These are phyloP conservation scores for Priocnemis perturbator DNA, from an alignment of 2,888 invertebrate species.

Conservation along the genomic window DNA sequence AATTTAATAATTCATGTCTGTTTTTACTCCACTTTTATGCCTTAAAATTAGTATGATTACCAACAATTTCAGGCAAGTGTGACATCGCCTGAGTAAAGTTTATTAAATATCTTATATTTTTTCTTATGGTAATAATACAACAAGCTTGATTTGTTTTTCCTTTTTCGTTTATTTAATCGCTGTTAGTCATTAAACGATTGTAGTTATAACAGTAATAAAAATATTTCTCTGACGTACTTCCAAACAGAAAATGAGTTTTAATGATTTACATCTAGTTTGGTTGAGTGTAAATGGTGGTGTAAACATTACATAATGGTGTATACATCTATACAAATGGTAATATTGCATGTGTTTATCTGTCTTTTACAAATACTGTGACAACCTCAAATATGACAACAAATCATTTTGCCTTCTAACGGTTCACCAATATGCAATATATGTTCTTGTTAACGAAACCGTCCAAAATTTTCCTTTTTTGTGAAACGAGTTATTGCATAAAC, in stretches of 20 bases:
- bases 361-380: too few relatives aligned
- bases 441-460: too few relatives aligned
- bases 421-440: too few relatives aligned
- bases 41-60: too few relatives aligned
- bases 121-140: neutral
- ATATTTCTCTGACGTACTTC: slow-evolving; percentile 50
- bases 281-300: slow-evolving; percentile 13
- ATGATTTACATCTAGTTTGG: slow-evolving; percentile 27
- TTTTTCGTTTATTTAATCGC: slow-evolving; percentile 27
- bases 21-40: too few relatives aligned
- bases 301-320: slow-evolving; percentile 6
- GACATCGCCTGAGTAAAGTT: neutral
- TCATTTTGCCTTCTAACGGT: too few relatives aligned
- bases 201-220: slow-evolving; percentile 53
- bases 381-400: too few relatives aligned
- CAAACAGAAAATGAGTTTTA: slow-evolving; percentile 23
- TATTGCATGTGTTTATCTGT: slow-evolving; percentile 16
- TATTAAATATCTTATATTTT: neutral
- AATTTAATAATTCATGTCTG: neutral
- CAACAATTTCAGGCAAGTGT: too few relatives aligned
- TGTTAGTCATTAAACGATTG: slow-evolving; percentile 24
- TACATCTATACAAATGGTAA: slow-evolving; percentile 24
- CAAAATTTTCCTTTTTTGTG: too few relatives aligned
- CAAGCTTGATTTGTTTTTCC: slow-evolving; percentile 5
- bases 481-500: too few relatives aligned